Evolutionary conservation across 2,888 invertebrate genomes (phyloP).

Genomic region (Macrostomum cliftonense): DNA sequence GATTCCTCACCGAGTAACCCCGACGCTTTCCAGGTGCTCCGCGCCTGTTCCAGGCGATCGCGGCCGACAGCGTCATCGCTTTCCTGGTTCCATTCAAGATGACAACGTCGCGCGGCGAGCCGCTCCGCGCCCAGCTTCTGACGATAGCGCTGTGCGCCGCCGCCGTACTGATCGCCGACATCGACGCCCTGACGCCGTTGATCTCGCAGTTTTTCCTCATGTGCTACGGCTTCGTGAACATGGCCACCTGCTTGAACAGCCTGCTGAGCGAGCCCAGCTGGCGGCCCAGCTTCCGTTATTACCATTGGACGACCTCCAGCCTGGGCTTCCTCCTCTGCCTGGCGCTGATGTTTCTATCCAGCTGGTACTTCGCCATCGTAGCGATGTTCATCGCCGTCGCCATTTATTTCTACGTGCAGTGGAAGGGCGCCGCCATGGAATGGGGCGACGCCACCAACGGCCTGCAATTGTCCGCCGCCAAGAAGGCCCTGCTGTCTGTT

Average conservation of each 20-base stretch:
- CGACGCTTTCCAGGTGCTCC: constrained; percentile 42
- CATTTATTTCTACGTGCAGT: constrained; percentile 39
- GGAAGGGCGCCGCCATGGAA: constrained; percentile 77
- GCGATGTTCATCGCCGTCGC: constrained; percentile 32
- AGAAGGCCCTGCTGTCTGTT: constrained; percentile 74
- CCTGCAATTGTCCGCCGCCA: constrained; percentile 82
- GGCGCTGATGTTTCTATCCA: constrained; percentile 37
- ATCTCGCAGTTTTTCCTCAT: constrained; percentile 77
- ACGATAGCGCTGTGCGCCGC: constrained; percentile 46
- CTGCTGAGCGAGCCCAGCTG: constrained; percentile 75
- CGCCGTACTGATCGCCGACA: constrained; percentile 70
- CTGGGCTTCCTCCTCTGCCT: constrained; percentile 34
- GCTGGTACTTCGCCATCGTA: constrained; percentile 37
- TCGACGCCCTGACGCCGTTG: constrained; percentile 85
- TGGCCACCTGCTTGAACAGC: constrained; percentile 93
- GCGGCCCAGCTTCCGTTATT: constrained; percentile 91
- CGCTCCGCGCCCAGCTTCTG: constrained; percentile 71
- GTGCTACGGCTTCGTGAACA: constrained; percentile 98
- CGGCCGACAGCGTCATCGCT: constrained; percentile 89
- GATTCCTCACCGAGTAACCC: no score
- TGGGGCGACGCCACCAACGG: constrained; percentile 99
- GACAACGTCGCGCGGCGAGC: constrained; percentile 81
- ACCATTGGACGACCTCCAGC: constrained; percentile 58
- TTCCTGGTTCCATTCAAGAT: constrained; percentile 76
- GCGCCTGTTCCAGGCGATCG: constrained; percentile 63